Evolutionary conservation across 1,140 invertebrate genomes (phyloP), one percentile per base, ranked within the genome.

Genomic region (Drosophila rufa): DNA sequence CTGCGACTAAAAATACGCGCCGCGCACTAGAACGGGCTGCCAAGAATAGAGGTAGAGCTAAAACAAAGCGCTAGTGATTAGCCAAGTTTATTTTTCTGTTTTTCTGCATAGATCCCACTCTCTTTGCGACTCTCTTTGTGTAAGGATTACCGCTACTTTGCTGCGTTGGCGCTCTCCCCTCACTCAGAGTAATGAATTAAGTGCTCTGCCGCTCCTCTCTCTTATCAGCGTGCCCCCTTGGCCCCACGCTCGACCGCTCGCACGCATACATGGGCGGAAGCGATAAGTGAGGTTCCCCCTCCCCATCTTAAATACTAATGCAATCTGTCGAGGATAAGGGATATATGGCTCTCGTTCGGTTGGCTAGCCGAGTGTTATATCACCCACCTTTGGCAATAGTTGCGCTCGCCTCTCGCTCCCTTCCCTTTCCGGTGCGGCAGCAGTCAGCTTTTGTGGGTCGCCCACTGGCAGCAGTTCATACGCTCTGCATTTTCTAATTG

Each of bases 341-440:
- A 25, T 58, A 45, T 47, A 46, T 59, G 42, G 19, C 17, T 27
- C 1, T 61, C 14, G 47, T 9, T 40, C 14, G 9, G 30, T 33
- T 33, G 30, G 30, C 30, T 33, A 33, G 30, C 40, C 15, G 45
- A 65, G 33, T 65, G 47, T 51, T 36, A 45, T 68, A 69, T 77
- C 46, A 79, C 78, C 66, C 67, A 89, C 85, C 85, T 89, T 89
- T 89, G 85, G 85, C 79, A 85, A 90, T 90, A 57, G 84, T 90
- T 87, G 84, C 81, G 78, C 61, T 58, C 58, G 55, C 46, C 51
- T 75, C 61, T 65, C 56, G 67, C 59, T 59, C 58, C 51, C 38
- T 27, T 66, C 51, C 64, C 51, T 59, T 64, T 46, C 46, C 66
- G 66, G 57, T 81, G 62, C 74, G 62, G 59, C 48, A 68, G 61